Conservation (phyloP, 2,797 vertebrate genomes). For the Melanotaenia pygmaea region DNA sequence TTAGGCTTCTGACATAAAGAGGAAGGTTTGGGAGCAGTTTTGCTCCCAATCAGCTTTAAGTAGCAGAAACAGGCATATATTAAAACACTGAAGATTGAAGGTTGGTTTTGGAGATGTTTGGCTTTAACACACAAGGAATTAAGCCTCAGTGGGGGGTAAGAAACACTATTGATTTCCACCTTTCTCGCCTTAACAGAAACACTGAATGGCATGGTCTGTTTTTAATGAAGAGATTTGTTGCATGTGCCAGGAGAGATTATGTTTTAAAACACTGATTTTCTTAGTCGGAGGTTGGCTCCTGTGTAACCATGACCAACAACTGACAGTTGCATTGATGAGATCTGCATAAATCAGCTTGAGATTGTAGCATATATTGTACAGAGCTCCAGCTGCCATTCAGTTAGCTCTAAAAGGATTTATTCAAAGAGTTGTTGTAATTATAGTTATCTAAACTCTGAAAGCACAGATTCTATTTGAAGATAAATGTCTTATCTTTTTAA, state of each 20-base stretch:
- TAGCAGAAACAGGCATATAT: conserved; percentile 35
- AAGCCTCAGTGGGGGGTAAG: conserved; percentile 54
- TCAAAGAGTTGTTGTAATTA: conserved; percentile 34
- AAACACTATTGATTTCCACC: conserved; percentile 60
- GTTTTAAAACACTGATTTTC: conserved; percentile 63
- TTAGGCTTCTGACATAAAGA: conserved; percentile 40
- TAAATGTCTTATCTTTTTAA: conserved; percentile 49
- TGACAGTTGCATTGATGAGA: conserved; percentile 47
- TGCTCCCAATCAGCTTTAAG: conserved; percentile 61
- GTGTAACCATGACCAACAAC: conserved; percentile 45
- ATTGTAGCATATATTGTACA: conserved; percentile 36
- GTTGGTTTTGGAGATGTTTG: conserved; percentile 52
- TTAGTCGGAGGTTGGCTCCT: conserved; percentile 35
- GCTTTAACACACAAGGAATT: conserved; percentile 65
- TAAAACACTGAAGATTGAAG: conserved; percentile 63
- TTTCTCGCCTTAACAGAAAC: conserved; percentile 39
- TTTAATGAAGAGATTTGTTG: conserved; percentile 68
- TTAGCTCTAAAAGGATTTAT: conserved; percentile 43
- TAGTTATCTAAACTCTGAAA: conserved; percentile 31
- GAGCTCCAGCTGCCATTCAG: conserved; percentile 36
- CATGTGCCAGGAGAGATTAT: conserved; percentile 68
- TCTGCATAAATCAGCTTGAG: conserved; percentile 58
- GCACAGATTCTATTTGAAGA: conserved; percentile 36
- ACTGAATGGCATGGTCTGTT: conserved; percentile 49
- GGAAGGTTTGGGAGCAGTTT: conserved; percentile 55